Evolutionary conservation across 1,140 invertebrate species (phyloP), one percentile per base, ranked within the genome.

Genomic region (Sinella curviseta): DNA sequence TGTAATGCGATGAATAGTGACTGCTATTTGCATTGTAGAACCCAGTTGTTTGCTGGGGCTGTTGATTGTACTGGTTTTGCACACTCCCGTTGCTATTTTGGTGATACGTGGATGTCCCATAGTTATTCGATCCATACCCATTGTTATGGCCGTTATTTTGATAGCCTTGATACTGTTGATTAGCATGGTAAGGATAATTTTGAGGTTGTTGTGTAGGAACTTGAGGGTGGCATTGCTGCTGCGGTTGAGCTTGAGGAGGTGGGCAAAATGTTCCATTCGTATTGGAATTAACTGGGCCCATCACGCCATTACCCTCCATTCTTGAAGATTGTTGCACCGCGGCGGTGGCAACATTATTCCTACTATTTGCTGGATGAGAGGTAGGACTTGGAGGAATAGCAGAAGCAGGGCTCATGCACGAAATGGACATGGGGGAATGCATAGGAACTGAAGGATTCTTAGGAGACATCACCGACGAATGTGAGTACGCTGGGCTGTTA

Each of bases 381-480:
- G 78, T 20, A 20, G 78, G 78, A 70, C 78, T 80, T 60, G 78
- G 78, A 17, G 78, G 75, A 73, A 67, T 31, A 16, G 14, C 1
- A 20, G 26, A 14, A 8, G 73, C 48, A 24, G 78, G 78, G 34
- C 78, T 80, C 74, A 80, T 80, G 36, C 78, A 80, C 8, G 26
- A 33, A 24, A 77, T 55, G 57, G 78, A 80, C 78, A 80, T 80
- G 48, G 78, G 78, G n/a, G 78, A 80, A 77, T 54, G 74, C 33
- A 77, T 75, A n/a, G 74, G 74, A 30, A 33, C 65, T 3, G 26
- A 33, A 4, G 60, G 75, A 2, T 75, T 76, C 39, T 80, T 76
- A 8, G 78, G 78, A 14, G 74, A 76, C 75, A 80, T 67, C 16
- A 80, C 65, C 35, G 78, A 80, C 28, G 65, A 24, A 12, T 70